Conservation (phyloP, 2,888 invertebrate species). For the Pachliopta kotzebuea region DNA sequence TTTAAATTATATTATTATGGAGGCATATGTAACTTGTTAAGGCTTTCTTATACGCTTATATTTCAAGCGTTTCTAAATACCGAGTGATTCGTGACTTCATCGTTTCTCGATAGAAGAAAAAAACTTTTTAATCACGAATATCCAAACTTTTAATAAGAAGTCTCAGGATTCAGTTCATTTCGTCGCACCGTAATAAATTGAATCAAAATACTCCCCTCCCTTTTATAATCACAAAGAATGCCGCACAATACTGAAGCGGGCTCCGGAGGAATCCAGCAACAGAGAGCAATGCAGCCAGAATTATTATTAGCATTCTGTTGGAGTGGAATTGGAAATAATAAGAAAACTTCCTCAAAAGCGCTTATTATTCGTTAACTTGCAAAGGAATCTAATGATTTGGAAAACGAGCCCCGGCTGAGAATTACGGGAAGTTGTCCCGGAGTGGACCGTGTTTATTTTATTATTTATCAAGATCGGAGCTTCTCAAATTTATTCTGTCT, state of each 20-base stretch:
- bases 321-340: conserved; percentile 13
- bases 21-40: too few species aligned
- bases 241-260: background rate
- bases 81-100: too few species aligned
- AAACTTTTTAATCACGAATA: background rate
- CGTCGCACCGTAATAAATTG: background rate
- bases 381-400: conserved; percentile 32
- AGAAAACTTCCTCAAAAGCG: conserved; percentile 27
- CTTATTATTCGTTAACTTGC: conserved; percentile 19
- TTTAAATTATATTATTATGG: too few species aligned
- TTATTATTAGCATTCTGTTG: conserved; percentile 23
- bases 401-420: conserved; percentile 27
- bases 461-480: background rate
- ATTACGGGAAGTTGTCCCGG: conserved; percentile 6
- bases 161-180: background rate
- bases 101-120: too few species aligned
- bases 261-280: conserved; percentile 1
- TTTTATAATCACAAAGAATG: conserved; percentile 1
- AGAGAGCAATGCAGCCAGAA: conserved; percentile 27
- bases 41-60: too few species aligned
- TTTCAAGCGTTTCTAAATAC: too few species aligned
- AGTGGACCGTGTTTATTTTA: background rate
- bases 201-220: conserved; percentile 3
- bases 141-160: conserved; percentile 17
- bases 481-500: too few species aligned